A percentile compares a stretch with the other conserved stretches of the same genome.
Conservation (phyloP, 2,797 vertebrate genomes). For the Anabacerthia variegaticeps region DNA sequence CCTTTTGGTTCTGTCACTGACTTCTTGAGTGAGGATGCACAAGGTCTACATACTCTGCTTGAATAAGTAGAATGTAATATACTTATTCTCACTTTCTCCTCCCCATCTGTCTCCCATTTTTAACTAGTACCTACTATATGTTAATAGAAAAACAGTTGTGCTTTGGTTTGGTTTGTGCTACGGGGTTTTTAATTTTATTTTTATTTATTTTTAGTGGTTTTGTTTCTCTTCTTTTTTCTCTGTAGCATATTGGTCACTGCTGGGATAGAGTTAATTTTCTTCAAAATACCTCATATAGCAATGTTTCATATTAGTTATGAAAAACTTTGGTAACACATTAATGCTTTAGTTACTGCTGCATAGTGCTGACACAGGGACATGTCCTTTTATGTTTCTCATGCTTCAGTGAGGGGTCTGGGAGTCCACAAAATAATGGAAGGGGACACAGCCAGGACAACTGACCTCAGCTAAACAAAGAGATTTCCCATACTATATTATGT, state of each 20-base stretch:
- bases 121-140: background rate
- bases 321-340: background rate
- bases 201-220: background rate
- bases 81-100: background rate
- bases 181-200: background rate
- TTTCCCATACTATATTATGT: background rate
- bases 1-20: background rate
- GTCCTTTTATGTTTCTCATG: background rate
- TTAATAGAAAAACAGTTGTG: background rate
- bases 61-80: background rate
- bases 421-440: background rate
- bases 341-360: background rate
- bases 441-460: background rate
- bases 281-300: background rate
- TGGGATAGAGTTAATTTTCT: background rate
- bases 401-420: accelerated
- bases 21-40: background rate
- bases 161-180: background rate
- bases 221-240: background rate
- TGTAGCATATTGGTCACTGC: background rate
- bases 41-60: background rate
- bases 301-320: background rate
- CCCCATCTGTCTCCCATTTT: background rate
- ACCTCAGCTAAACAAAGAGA: background rate
- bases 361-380: background rate